Conservation (phyloP, 2,113 vertebrate genomes). For the Etia nguti region DNA sequence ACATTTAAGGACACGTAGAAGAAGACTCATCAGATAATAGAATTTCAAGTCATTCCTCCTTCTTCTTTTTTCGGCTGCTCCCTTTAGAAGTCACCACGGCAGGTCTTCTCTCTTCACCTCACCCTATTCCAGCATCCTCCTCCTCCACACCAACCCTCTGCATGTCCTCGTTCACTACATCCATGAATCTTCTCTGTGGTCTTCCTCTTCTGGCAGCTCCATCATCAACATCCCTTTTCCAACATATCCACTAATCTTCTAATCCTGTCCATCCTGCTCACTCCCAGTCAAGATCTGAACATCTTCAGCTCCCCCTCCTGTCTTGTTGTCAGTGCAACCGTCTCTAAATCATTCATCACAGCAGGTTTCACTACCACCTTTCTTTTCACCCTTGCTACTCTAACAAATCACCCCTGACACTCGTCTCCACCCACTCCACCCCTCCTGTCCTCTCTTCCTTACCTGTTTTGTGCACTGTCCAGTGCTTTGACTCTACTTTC, state of each 20-base stretch:
- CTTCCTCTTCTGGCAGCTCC: neutral
- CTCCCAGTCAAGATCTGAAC: neutral
- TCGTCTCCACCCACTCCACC: neutral
- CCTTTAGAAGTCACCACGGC: neutral
- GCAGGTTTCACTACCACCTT: neutral
- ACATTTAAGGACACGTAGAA: neutral
- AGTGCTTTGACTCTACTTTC: neutral
- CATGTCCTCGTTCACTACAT: neutral
- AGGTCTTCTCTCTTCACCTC: neutral
- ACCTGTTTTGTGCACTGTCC: neutral
- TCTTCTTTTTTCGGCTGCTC: rapidly evolving
- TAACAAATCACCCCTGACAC: neutral
- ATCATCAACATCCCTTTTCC: neutral
- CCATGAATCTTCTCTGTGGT: neutral
- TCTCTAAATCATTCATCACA: neutral
- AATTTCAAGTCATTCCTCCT: neutral
- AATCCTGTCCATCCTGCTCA: neutral
- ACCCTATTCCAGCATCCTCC: neutral
- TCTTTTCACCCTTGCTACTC: neutral
- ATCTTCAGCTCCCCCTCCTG: neutral
- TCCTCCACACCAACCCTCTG: neutral
- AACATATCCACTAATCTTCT: neutral
- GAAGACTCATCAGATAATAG: neutral
- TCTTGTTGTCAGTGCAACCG: neutral
- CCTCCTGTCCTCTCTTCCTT: neutral